Evolutionary conservation across 2,113 vertebrate genomes (phyloP), one percentile per base, ranked within the genome.

Genomic region (Morone saxatilis): DNA sequence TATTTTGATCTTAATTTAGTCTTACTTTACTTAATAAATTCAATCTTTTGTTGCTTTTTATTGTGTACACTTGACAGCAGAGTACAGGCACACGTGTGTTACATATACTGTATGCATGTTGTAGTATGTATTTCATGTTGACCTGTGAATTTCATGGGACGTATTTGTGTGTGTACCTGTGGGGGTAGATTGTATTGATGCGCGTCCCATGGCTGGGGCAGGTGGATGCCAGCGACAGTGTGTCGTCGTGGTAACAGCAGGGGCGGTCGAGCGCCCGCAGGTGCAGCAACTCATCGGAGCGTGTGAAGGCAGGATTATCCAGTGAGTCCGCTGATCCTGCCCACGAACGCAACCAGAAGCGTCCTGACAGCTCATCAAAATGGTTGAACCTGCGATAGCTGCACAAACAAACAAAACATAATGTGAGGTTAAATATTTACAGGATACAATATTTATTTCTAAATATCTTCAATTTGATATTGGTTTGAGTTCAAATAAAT

Each of bases 381-480:
- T 97, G 97, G 92, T 97, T 97, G 93, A 98, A 98, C 76, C 96
- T 95, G 25, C 95, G 95, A 71, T 97, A 97, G 89, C 97, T 98
- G 40, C 72, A 4, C 79, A 78, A 51, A 86, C 56, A 78, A 25
- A 62, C 36, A 60, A 47, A 61, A 57, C 1, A 20, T 2, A 25
- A 48, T 4, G 3, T 38, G n/a, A 67, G 14, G 22, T 22, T 10
- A 5, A 67, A 61, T 6, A 54, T 50, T 38, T 54, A 80, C 10
- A 50, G 65, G 22, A 41, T 12, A 22, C 65, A 57, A 20, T 25
- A 61, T 78, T 67, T 45, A 25, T 25, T 25, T 25, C 25, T 25
- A 25, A 25, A 25, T 25, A 25, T 25, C 25, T 25, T 48, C 50
- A 60, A 45, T 69, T 36, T 41, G 6, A 43, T 14, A 7, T 36